Base-by-base conservation (phyloP, 1,140 invertebrate species). In the Magallana angulata region DNA sequence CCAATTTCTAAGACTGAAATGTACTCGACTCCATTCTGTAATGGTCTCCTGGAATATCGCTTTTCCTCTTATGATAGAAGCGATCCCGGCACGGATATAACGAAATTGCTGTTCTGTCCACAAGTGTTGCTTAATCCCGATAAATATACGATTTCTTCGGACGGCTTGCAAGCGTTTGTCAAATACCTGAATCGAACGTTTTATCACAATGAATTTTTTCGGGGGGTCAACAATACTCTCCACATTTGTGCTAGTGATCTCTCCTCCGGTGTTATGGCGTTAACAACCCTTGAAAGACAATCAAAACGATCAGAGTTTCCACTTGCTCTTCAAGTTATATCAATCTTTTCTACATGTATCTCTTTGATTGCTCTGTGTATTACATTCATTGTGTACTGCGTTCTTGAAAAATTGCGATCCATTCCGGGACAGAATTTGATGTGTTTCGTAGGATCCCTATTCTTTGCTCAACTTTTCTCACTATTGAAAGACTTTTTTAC, bases 371-470 rank as follows among this genome's bases (percentile, higher is more conserved):
- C 56, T 62, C 30, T 84, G 0, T 12, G 59, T 58, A 24, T 62
- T 7, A 62, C 57, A 8, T 60, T 84, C 14, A 14, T 62, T 36
- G 57, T 62, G n/a, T 84, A 60, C 18, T 84, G 58, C 2, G 9
- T 84, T 59, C 57, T 84, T 56, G 14, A 36, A 60, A 59, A 24
- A 7, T 16, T 84, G 24, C 82, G 82, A 14, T 30, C 82, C 18
- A 84, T 62, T 9, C 82, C 82, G n/a, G 82, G 82, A 3, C 56
- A 84, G 60, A 59, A 36, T n/a, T 18, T 60, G 12, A 60, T 84
- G 82, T 30, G 12, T 60, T 84, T 84, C n/a, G 30, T 84, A 16
- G 24, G 5, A 60, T n/a, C 58, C 9, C 11, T 84, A 7, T 84
- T 84, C 30, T 48, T 84, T 24, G 57, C 82, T n/a, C 57, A 36